Evolutionary conservation across 2,888 invertebrate genomes (phyloP).

Genomic region (Abrostola triplasia): DNA sequence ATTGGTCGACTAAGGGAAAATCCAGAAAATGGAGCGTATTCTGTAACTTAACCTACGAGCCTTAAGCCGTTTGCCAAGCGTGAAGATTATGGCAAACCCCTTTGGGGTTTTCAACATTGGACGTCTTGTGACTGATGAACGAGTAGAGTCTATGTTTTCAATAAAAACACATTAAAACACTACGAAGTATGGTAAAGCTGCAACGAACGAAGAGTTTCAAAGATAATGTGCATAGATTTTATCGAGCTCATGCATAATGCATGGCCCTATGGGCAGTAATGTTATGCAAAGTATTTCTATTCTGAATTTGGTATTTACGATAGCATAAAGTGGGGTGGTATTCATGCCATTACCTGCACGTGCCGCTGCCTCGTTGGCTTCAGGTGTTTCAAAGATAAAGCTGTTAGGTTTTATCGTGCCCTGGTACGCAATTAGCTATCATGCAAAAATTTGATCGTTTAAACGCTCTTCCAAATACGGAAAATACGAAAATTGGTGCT

Average conservation of each 20-base stretch:
- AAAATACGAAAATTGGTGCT: too few species aligned
- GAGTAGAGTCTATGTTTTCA: too few species aligned
- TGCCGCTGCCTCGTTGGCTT: neutral
- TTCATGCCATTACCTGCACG: slow-evolving; percentile 7
- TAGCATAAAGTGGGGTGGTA: slow-evolving; percentile 9
- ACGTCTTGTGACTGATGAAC: too few species aligned
- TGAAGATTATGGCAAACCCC: too few species aligned
- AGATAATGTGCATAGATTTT: slow-evolving; percentile 34
- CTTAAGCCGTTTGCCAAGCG: too few species aligned
- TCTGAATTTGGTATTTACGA: slow-evolving; percentile 32
- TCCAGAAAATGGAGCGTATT: too few species aligned
- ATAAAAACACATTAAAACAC: too few species aligned
- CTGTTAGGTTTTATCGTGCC: slow-evolving; percentile 37
- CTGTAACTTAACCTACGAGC: too few species aligned
- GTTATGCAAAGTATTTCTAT: slow-evolving; percentile 26
- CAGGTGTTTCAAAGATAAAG: slow-evolving; percentile 22
- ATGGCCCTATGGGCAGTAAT: slow-evolving; percentile 30
- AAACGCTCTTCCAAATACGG: neutral
- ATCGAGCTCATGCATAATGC: slow-evolving; percentile 41
- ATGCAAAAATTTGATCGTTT: neutral
- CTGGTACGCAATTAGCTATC: slow-evolving; percentile 25
- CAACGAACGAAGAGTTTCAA: slow-evolving; percentile 11
- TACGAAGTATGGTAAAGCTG: neutral
- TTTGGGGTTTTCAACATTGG: too few species aligned
- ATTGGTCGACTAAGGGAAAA: too few species aligned